These are phyloP conservation scores for Salarias fasciatus DNA, from an alignment of 2,797 vertebrate genomes.

Conservation along the genomic window DNA sequence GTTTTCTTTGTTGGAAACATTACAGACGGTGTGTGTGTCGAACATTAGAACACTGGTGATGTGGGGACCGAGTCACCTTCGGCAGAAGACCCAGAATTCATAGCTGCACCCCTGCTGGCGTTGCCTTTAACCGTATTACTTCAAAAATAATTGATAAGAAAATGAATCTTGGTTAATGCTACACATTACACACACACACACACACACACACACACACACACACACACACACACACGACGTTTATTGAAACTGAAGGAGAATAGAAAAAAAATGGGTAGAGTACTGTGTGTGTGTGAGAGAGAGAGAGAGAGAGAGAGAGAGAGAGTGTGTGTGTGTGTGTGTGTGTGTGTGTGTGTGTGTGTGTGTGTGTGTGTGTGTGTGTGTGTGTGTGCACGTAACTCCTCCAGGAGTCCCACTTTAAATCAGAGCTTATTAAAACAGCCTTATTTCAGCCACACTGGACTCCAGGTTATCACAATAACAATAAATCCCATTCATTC, in stretches of 20 bases:
- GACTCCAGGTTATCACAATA: constrained; percentile 90
- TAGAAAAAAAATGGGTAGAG: too few species aligned
- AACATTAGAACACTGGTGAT: background rate
- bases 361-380: too few species aligned
- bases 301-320: constrained; percentile 23
- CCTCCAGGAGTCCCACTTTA: constrained; percentile 71
- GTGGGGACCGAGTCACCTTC: background rate
- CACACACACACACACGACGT: constrained; percentile 39
- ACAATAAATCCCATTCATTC: constrained; percentile 85
- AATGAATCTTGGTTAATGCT: constrained; percentile 25
- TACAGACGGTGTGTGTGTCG: background rate
- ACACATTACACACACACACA: constrained; percentile 23
- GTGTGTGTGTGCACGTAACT: constrained; percentile 31
- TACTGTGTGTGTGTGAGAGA: constrained; percentile 10
- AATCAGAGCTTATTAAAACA: constrained; percentile 83
- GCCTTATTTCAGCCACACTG: constrained; percentile 77
- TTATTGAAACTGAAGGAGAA: too few species aligned
- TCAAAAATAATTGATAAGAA: constrained; percentile 24
- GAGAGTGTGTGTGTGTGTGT: constrained; percentile 18
- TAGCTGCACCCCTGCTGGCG: background rate
- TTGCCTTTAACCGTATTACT: constrained; percentile 13
- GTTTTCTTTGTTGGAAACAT: background rate
- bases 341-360: too few species aligned
- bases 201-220: constrained; percentile 26
- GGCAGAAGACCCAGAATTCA: background rate